Percentiles rank a stretch among this genome's conserved stretches.
Conservation (phyloP, 2,888 invertebrate species). For the Chouioia cunea region DNA sequence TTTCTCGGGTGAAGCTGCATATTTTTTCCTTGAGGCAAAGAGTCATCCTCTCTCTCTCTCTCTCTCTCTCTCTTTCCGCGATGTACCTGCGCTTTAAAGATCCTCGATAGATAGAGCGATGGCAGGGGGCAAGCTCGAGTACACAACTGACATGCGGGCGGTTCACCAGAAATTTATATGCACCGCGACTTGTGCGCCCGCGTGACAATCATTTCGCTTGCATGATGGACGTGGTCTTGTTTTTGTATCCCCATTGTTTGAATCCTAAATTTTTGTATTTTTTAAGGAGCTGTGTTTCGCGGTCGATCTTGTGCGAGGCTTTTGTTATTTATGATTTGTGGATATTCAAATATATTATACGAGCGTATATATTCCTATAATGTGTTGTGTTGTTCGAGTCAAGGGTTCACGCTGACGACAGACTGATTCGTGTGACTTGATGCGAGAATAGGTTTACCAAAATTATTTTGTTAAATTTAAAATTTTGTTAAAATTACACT, state of each 20-base stretch:
- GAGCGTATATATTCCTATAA: too few species aligned
- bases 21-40: background rate
- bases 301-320: background rate
- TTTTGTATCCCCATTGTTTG: constrained; percentile 1
- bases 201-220: too few species aligned
- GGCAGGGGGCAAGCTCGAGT: background rate
- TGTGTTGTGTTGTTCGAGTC: too few species aligned
- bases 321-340: constrained; percentile 9
- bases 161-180: too few species aligned
- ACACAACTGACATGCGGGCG: constrained; percentile 12
- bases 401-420: too few species aligned
- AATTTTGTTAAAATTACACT: constrained; percentile 64
- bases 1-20: background rate
- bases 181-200: too few species aligned
- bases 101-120: constrained; percentile 18
- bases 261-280: background rate
- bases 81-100: constrained; percentile 5
- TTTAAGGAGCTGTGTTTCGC: background rate
- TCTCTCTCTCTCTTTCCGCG: constrained; percentile 5
- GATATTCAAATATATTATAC: background rate
- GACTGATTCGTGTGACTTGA: too few species aligned
- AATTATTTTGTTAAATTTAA: too few species aligned
- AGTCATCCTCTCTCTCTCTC: constrained; percentile 5
- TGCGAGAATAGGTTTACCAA: too few species aligned
- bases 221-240: constrained; percentile 2